Evolutionary conservation across 1,140 invertebrate species (phyloP).

Genomic region (Tetragnatha versicolor): DNA sequence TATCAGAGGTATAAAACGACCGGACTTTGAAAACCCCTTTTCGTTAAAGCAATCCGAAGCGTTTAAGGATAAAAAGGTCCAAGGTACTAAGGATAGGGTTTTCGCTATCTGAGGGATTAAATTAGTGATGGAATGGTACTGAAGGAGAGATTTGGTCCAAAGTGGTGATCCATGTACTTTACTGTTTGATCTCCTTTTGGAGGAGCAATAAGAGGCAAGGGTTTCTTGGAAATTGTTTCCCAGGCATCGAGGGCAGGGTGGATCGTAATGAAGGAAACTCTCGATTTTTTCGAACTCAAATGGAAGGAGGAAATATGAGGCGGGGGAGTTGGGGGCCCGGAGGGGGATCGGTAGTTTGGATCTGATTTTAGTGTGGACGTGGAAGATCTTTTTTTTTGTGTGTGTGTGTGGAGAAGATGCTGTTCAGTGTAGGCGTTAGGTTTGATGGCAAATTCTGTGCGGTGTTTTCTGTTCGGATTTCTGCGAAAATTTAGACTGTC

Average conservation of each 20-base stretch:
- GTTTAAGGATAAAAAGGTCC: neutral
- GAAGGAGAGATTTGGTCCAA: conserved; percentile 4
- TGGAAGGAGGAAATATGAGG: no score
- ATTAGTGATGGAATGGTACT: conserved; percentile 25
- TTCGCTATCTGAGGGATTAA: neutral
- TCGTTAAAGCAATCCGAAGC: neutral
- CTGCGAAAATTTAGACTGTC: no score
- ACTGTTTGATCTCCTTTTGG: neutral
- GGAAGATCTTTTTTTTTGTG: no score
- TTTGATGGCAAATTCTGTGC: no score
- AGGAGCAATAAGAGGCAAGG: conserved; percentile 1
- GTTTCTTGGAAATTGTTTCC: neutral
- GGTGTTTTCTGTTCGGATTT: no score
- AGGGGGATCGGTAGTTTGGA: no score
- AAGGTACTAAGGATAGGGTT: neutral
- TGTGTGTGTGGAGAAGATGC: no score
- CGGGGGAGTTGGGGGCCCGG: no score
- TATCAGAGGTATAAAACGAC: conserved; percentile 10
- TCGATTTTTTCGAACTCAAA: no score
- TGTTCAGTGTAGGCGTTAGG: no score
- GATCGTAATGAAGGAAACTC: no score
- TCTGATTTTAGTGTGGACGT: no score
- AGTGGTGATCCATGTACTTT: conserved; percentile 25
- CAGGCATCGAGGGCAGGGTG: neutral
- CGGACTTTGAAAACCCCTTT: conserved; percentile 11